Percentiles rank a stretch among this genome's conserved stretches.
phyloP scores from a whole-genome alignment of 2,797 vertebrate species.

The Fringilla coelebs region DNA sequence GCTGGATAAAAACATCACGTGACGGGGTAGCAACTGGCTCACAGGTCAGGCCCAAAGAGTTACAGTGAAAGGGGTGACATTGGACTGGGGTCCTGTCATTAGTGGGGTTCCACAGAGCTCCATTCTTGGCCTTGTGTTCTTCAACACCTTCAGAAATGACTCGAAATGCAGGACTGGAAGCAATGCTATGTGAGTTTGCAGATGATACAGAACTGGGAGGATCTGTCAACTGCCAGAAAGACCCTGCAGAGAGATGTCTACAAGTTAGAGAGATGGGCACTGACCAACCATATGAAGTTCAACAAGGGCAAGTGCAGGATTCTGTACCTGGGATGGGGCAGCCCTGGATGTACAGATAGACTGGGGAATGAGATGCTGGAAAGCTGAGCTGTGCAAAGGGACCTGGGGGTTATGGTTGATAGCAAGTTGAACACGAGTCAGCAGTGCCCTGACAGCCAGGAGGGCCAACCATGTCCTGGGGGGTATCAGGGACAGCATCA shows the following conservation, averaged over 20 bases:
- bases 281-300: neutral
- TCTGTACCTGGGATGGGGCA: neutral
- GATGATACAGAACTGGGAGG: neutral
- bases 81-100: too few relatives aligned
- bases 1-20: neutral
- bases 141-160: neutral
- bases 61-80: neutral
- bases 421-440: accelerated
- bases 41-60: neutral
- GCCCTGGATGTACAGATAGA: neutral
- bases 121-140: accelerated
- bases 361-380: neutral
- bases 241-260: neutral
- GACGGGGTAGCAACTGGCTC: neutral
- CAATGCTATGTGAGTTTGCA: neutral
- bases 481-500: accelerated
- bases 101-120: neutral
- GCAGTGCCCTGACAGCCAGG: neutral
- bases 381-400: neutral
- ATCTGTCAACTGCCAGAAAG: neutral
- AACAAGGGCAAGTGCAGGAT: neutral
- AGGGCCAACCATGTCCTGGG: neutral
- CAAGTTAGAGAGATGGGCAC: neutral
- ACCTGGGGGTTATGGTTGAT: neutral
- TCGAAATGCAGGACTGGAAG: neutral